Evolutionary conservation across 2,797 vertebrate genomes (phyloP).

Genomic region (Anomalospiza imberbis): DNA sequence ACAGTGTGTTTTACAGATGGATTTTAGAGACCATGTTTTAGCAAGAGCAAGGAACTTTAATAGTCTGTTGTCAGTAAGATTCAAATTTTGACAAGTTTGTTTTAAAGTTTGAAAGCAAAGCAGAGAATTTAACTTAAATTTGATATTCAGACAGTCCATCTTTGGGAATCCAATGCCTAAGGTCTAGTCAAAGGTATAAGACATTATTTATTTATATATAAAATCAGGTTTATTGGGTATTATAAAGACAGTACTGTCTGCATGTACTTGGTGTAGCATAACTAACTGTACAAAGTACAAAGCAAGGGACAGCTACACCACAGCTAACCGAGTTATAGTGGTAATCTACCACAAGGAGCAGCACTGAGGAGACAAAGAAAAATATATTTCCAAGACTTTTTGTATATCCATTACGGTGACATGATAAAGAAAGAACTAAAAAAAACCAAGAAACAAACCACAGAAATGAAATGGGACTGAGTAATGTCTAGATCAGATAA

Average conservation of each 20-base stretch:
- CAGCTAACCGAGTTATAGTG: background rate
- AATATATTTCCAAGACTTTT: background rate
- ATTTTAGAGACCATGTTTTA: background rate
- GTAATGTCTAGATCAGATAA: background rate
- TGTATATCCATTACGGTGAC: background rate
- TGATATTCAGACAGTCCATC: background rate
- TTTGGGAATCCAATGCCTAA: background rate
- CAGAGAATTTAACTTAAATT: background rate
- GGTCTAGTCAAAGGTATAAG: background rate
- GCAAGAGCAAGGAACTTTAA: background rate
- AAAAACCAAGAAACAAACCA: rapidly evolving
- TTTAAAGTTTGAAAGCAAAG: background rate
- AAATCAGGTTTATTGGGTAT: background rate
- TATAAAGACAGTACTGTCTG: background rate
- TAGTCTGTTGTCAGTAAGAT: background rate
- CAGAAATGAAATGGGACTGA: background rate
- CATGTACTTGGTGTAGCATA: background rate
- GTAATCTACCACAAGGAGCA: background rate
- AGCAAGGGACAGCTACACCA: background rate
- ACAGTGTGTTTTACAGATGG: background rate
- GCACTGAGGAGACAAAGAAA: background rate
- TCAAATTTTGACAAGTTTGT: background rate
- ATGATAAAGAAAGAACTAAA: background rate
- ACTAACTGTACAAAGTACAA: background rate
- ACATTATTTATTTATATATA: background rate